Base-by-base conservation (phyloP, 2,797 vertebrate species). In the Crocodylus rhombifer region DNA sequence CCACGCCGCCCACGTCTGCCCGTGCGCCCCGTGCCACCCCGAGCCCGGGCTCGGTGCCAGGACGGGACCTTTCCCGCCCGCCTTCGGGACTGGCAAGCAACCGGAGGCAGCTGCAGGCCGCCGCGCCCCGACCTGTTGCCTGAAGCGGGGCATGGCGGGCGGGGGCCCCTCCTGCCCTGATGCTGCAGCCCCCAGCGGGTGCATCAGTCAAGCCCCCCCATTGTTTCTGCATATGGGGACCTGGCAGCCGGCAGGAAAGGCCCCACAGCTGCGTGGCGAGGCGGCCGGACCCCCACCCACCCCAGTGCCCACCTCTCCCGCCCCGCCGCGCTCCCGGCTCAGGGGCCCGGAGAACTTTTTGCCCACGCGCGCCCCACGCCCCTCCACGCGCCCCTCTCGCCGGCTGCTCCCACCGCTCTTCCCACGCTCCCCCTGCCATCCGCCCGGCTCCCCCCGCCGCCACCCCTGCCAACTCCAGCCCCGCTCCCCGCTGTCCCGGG, bases 401-500 rank as follows among this genome's bases (percentile, higher is more conserved):
- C 63, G 26, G 25, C 20, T 56, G 71, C 63, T 75, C 62, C 67
- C 21, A 16, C 42, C 58, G n/a, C 23, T 51, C 51, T 78, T 71
- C 18, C 20, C 55, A 73, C 33, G 88, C 74, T 36, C 14, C 4
- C 74, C 77, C 88, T 7, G 57, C 33, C 92, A 71, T 77, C 60
- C 62, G 57, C 62, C 75, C 56, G 65, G 83, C 69, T 88, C 86
- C 30, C 51, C 80, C 20, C 21, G 5, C 14, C 33, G 62, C 26
- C 20, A 63, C 75, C 77, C 65, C 74, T 14, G 10, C 30, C 33
- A 74, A 36, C 8, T 7, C 74, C 82, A 25, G 13, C 61, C 73
- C 75, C 12, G 69, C 33, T 18, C 4, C 86, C 89, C 81, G 76
- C 77, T 76, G 33, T 87, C 94, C 71, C 90, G 17, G 80, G 75